These are phyloP conservation scores for Galleria mellonella DNA, from an alignment of 1,140 invertebrate species.

Conservation along the genomic window DNA sequence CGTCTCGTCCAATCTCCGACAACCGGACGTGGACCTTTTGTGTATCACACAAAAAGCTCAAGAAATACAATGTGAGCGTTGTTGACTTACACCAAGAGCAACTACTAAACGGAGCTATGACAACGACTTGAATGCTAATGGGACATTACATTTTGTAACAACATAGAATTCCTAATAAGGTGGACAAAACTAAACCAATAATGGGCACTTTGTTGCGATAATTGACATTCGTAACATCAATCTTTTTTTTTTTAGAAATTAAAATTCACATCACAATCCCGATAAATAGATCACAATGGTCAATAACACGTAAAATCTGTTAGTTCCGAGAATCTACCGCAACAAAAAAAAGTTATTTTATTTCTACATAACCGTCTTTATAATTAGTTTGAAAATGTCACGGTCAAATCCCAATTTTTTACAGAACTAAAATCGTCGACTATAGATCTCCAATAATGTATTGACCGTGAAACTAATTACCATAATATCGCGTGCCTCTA, in stretches of 20 bases:
- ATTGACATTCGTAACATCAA: background rate
- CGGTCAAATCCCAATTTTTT: too few relatives aligned
- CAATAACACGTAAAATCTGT: too few relatives aligned
- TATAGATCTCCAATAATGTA: background rate
- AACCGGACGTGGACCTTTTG: conserved; percentile 66
- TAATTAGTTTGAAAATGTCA: too few relatives aligned
- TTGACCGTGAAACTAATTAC: conserved; percentile 7
- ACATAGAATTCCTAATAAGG: conserved; percentile 30
- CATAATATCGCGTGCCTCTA: conserved; percentile 15
- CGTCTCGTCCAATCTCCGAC: conserved; percentile 36
- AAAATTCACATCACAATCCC: too few relatives aligned
- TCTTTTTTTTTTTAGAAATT: background rate
- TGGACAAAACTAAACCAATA: conserved; percentile 13
- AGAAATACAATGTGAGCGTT: conserved; percentile 43
- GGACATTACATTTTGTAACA: conserved; percentile 27
- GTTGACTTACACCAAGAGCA: conserved; percentile 39
- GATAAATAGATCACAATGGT: too few relatives aligned
- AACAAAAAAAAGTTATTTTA: background rate
- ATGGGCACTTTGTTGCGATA: background rate
- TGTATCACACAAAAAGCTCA: conserved; percentile 46
- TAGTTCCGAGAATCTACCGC: background rate
- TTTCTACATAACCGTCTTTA: background rate
- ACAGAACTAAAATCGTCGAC: too few relatives aligned
- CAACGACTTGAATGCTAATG: conserved; percentile 37
- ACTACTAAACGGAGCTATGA: conserved; percentile 30